phyloP scores from a whole-genome alignment of 2,888 invertebrate species.

The Scotopteryx bipunctaria region DNA sequence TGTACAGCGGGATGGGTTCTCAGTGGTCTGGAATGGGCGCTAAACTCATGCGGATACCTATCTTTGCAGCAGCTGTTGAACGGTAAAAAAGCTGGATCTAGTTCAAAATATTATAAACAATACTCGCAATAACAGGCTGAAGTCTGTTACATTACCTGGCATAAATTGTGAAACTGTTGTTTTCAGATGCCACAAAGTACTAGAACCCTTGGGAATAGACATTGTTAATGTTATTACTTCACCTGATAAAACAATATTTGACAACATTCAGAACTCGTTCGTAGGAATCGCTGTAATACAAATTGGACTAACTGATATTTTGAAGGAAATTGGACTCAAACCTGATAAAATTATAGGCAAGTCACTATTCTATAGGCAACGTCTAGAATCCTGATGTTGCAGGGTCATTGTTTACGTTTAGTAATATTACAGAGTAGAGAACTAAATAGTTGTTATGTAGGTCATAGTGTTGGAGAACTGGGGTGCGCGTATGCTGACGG shows the following conservation, averaged over 20 bases:
- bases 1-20: conserved; percentile 88
- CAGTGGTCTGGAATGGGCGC: conserved; percentile 88
- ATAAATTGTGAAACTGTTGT: neutral
- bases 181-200: conserved; percentile 76
- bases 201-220: conserved; percentile 85
- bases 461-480: conserved; percentile 89
- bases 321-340: conserved; percentile 81
- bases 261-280: conserved; percentile 79
- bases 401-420: neutral
- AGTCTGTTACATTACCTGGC: too few relatives aligned
- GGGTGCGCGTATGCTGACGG: conserved; percentile 74
- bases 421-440: too few relatives aligned
- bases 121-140: neutral
- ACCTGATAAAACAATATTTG: conserved; percentile 77
- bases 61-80: conserved; percentile 82
- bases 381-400: too few relatives aligned
- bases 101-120: neutral
- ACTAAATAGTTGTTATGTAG: too few relatives aligned
- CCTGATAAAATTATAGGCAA: conserved; percentile 91
- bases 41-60: conserved; percentile 84
- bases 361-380: too few relatives aligned
- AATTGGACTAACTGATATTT: conserved; percentile 80
- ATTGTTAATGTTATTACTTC: conserved; percentile 86
- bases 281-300: conserved; percentile 89
- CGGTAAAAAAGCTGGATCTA: conserved; percentile 43